Base-by-base conservation (phyloP, 2,113 vertebrate species). In the Amphilophus citrinellus region DNA sequence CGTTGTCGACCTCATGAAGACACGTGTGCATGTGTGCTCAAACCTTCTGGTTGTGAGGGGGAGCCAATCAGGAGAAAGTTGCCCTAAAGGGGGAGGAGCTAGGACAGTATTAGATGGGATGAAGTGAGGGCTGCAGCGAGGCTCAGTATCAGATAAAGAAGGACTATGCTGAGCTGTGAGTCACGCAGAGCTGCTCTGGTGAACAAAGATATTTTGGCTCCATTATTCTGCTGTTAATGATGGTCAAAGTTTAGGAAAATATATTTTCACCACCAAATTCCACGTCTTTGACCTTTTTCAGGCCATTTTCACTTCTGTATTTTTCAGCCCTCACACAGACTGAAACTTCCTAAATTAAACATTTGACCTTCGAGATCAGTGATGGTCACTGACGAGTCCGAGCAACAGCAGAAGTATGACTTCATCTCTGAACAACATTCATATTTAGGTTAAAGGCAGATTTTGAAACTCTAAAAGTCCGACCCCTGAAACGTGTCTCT, bases 291-390 rank as follows among this genome's bases (percentile, higher is more conserved):
- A 71, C 66, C 44, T 53, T 71, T 71, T 32, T 71, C 22, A 30
- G 44, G 13, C 44, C 14, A 15, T 47, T 20, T 71, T 71, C 66
- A 53, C 66, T 53, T 71, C 66, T 71, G 24, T 53, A 50, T 71
- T 53, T 32, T 68, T 47, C 10, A 44, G 27, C 65, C 22, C 42
- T 50, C 65, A 30, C 30, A 42, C 66, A 32, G 22, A 71, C 66
- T 71, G 17, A 53, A 44, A 71, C 66, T 53, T 71, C 66, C 66
- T 44, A 71, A 71, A 71, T 53, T 50, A 53, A 71, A 71, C 66
- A 71, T 71, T 13, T 32, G 66, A 53, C 66, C 66, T 53, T 14
- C 3, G 42, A 44, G 35, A 35, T 35, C 32, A 44, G 4, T 44
- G 10, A 11, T 10, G 10, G 10, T 44, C 42, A 44, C 53, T 18